phyloP scores from a whole-genome alignment of 2,888 invertebrate species.

The Eupithecia inturbata region DNA sequence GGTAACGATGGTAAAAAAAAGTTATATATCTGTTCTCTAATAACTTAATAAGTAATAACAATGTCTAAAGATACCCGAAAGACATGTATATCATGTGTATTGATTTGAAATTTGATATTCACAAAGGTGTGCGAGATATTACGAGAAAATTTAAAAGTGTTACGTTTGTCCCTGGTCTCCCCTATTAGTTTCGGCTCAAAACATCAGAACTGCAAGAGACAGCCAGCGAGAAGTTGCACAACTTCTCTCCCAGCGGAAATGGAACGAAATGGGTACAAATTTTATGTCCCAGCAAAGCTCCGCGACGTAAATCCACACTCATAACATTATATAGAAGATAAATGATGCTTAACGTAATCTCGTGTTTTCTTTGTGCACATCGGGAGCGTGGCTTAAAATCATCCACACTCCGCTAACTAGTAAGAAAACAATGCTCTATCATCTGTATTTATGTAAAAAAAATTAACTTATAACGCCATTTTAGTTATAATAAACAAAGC shows the following conservation, averaged over 20 bases:
- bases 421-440: slow-evolving; percentile 38
- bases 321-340: slow-evolving; percentile 45
- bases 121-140: too few species aligned
- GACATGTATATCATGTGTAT: too few species aligned
- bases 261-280: slow-evolving; percentile 43
- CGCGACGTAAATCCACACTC: slow-evolving; percentile 43
- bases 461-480: background rate
- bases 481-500: background rate
- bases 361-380: too few species aligned
- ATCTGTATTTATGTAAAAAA: slow-evolving; percentile 39
- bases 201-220: slow-evolving; percentile 15
- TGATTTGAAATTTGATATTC: too few species aligned
- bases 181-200: background rate
- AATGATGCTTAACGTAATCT: slow-evolving; percentile 39
- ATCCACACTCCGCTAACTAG: slow-evolving; percentile 38
- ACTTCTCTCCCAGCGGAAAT: slow-evolving; percentile 39
- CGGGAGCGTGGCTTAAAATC: slow-evolving; percentile 44
- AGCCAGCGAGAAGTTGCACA: slow-evolving; percentile 33
- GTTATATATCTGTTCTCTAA: too few species aligned
- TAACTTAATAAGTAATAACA: too few species aligned
- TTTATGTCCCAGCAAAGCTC: slow-evolving; percentile 41
- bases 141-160: too few species aligned
- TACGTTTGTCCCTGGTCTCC: too few species aligned
- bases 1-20: too few species aligned
- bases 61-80: too few species aligned